Evolutionary conservation across 2,888 invertebrate genomes (phyloP), one percentile per base, ranked within the genome.

Genomic region (Petrolisthes manimaculis): DNA sequence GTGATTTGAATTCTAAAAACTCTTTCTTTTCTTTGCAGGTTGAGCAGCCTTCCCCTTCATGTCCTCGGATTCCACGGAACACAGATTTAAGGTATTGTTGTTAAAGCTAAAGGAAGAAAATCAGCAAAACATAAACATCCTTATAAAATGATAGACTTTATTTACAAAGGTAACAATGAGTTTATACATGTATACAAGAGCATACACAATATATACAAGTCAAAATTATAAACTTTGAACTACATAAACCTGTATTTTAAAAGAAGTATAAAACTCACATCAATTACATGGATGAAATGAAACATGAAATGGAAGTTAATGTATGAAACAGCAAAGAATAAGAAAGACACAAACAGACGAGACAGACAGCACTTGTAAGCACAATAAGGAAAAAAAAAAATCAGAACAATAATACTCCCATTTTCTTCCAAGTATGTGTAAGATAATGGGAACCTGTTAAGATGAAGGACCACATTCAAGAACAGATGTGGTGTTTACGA

Each of bases 141-240:
- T 37, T 37, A 37, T 37, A 83, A 89, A 89, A 89, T 83, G 71
- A 83, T 89, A 89, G 80, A 88, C 84, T 89, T 69, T 89, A 82
- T 89, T 85, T 89, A 89, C 89, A 89, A 86, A 86, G 81, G 86
- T 81, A 86, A 86, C 86, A 86, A 86, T 81, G 69, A 61, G 83
- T 83, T 37, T 86, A 77, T 89, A 89, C 89, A 89, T 84, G 88
- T 88, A 88, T 81, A 88, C 80, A 82, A 87, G 71, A 87, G 81
- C 88, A 78, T 88, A 88, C 86, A 88, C 74, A 84, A 37, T 88
- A 88, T 88, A 78, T 88, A 88, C 88, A 88, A 21, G 54, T 84
- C 75, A 71, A 53, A 71, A 75, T 37, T 54, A 86, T 80, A 86
- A 81, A 81, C 80, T 86, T 86, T 86, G 81, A 86, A 86, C 86